Conservation (phyloP, 2,888 invertebrate genomes). For the Melieria crassipennis region DNA sequence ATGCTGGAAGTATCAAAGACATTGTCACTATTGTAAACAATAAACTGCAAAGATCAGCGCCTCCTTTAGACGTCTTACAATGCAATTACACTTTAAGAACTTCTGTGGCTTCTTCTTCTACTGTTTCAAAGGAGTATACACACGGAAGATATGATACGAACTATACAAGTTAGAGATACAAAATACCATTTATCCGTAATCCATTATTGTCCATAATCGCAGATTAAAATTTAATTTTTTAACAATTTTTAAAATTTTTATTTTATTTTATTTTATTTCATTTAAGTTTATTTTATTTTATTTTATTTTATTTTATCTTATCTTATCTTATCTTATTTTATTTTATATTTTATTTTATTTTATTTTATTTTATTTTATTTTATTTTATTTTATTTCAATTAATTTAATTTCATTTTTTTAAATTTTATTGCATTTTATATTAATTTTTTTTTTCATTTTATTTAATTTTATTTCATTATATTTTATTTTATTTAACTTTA, state of each 20-base stretch:
- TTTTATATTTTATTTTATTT: not conserved
- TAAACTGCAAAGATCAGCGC: too few species aligned
- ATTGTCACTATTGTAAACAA: too few species aligned
- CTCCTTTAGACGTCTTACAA: too few species aligned
- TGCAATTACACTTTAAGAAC: too few species aligned
- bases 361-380: not conserved
- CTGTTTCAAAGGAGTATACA: too few species aligned
- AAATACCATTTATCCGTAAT: too few species aligned
- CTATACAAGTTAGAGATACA: too few species aligned
- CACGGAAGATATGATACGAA: too few species aligned
- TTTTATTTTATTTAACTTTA: not conserved
- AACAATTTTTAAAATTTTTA: not conserved
- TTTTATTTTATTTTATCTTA: not conserved
- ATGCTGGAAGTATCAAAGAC: too few species aligned
- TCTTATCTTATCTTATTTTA: not conserved
- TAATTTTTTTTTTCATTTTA: conserved; percentile 2
- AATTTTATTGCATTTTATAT: too few species aligned
- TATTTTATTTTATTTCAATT: not conserved
- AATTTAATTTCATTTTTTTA: conserved; percentile 1
- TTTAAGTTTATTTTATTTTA: conserved; percentile 1
- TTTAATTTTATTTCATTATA: not conserved
- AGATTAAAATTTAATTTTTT: not conserved
- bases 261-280: not conserved
- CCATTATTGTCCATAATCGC: too few species aligned
- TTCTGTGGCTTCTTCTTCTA: too few species aligned